Base-by-base conservation (phyloP, 2,888 invertebrate species). In the Buathra laborator region DNA sequence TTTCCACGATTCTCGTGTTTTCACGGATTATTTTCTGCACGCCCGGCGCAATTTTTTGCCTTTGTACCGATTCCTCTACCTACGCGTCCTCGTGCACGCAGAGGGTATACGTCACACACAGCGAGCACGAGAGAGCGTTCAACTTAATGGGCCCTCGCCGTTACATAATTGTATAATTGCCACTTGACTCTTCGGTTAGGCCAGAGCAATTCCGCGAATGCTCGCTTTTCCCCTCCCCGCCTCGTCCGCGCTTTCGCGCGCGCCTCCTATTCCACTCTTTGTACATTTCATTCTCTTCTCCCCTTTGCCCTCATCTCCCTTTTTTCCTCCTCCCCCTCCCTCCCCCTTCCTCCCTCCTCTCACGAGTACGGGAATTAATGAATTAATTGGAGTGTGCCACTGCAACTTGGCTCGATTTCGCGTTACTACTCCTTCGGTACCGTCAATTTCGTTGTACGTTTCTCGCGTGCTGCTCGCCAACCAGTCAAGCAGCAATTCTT, bases 161-260 rank as follows among this genome's bases (percentile, higher is more conserved):
- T 90, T 89, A 88, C 86, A 87, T 88, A 89, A 90, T 90, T 88
- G 88, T 87, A 87, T 89, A 89, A 90, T 90, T 89, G 88, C 83
- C 89, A 89, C 88, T 89, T 88, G 89, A 89, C 89, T 90, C 87
- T 48, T 79, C 84, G 87, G 59, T 46, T 66, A 86, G 86, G 86
- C 81, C 77, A 81, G 48, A 81, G 81, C 83, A 86, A 86, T 90
- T 89, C 89, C 85, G 81, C 85, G 89, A 89, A 90, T 53, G 43
- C 78, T 53, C 76, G 46, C 46, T 74, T 53, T 46, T 16, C 51
- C 32, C 46, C 53, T 64, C 44, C 29, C 7, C 56, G 14, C 67
- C 9, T 29, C 62, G 29, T 14, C 32, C 14, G 32, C 62, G 29
- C 32, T 48, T n/a, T 24, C 62, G 32, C 12, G 24, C 24, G 24